Evolutionary conservation across 2,888 invertebrate species (phyloP), one percentile per base, ranked within the genome.

Genomic region (Leucoptera coffeella): DNA sequence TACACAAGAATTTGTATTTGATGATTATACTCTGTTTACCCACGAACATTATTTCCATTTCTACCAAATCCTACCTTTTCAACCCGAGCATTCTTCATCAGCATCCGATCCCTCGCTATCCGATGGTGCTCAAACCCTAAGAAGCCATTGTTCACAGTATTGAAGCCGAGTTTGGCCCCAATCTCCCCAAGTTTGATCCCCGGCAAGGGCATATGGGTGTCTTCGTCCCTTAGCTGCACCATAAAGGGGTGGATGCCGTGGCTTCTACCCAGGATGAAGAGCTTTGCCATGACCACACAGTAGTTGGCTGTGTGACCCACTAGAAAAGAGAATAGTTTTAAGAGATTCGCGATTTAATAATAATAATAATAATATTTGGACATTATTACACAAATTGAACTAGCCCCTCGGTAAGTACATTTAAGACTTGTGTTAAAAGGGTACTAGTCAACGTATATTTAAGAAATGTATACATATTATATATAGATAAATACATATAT

Each of bases 171-270:
- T 47, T 95, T 95, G 2, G 86, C 83, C 0, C 95, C 95, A 35
- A 96, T 94, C 56, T 96, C 96, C 1, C 95, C 95, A 29, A 95
- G 75, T 46, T 85, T 85, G 28, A 95, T 82, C 42, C 92, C 93
- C 4, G 81, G 79, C 40, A 95, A 43, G 0, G 93, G 91, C 50
- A 78, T 64, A 43, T 95, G 93, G 0, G 90, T 90, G n/a, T 91
- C 81, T 47, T 86, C 80, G 40, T 92, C 85, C 34, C 96, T 73
- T 6, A 95, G 57, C 48, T 92, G 94, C 0, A 95, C 89, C 36
- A 96, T 75, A 46, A 96, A 96, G 0, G 91, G 84, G 43, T 95
- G 94, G 37, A 93, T 80, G 1, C 96, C 96, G 42, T 82, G 80
- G 40, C 81, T 80, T 46, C 82, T 73, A 0, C 85, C 88, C 37